Base-by-base conservation (phyloP, 2,797 vertebrate species). In the Xenops minutus region DNA sequence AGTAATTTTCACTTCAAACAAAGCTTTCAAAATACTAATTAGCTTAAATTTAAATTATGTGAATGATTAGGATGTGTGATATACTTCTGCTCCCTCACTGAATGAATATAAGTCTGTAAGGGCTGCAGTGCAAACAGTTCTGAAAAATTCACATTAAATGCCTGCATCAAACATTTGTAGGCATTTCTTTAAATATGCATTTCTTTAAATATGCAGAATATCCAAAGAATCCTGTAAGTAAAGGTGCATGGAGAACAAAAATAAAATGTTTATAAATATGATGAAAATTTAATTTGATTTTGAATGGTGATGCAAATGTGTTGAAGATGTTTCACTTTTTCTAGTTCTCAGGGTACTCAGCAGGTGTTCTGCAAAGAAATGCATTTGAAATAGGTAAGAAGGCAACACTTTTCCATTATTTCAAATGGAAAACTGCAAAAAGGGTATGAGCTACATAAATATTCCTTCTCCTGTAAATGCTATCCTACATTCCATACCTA, bases 11-110 rank as follows among this genome's bases (percentile, higher is more conserved):
- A 67, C 44, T 91, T 92, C 88, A 82, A 94, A 81, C 14, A 93
- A 82, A 79, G 29, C 55, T 85, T 87, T 91, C 63, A 87, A 90
- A 93, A 88, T 72, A 91, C 41, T 80, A 71, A 92, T 88, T 78
- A 67, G 43, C 59, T 88, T 81, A 85, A 83, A 84, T 93, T 68
- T 74, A 41, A 82, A 14, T 74, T 95, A 66, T 49, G 43, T 68
- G 55, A 37, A 92, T 76, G 14, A 85, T 92, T 72, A 86, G 43
- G 54, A 85, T 78, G 51, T 43, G 36, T 24, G 1, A 92, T 44
- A 69, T 36, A 66, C 12, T 74, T 82, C 63, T 83, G 72, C 22
- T 79, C 14, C 20, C 30, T 84, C 66, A 41, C 17, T 36, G 39
- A 74, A 69, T 26, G 3, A 73, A 59, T 48, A 29, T 18, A 73